These are phyloP conservation scores for Rutilus rutilus DNA, from an alignment of 2,113 vertebrate genomes.

Conservation along the genomic window DNA sequence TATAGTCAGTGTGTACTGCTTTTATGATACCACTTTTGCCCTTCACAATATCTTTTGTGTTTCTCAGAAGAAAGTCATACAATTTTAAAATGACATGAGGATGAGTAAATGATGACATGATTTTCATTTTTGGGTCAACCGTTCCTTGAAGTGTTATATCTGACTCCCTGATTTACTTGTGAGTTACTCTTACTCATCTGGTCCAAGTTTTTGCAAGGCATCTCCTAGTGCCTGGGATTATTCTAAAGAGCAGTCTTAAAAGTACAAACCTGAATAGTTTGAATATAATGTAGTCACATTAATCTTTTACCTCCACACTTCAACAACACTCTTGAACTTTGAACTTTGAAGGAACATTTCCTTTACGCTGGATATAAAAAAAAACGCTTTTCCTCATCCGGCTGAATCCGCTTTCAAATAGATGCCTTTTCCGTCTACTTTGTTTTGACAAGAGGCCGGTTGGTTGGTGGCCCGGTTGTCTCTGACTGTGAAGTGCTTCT, in stretches of 20 bases:
- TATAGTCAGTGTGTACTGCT: neutral
- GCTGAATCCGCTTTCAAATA: constrained; percentile 10
- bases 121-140: no score
- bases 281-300: neutral
- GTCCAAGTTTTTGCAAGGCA: neutral
- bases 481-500: constrained; percentile 11
- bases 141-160: neutral
- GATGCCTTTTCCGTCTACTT: neutral
- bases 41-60: no score
- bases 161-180: neutral
- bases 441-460: constrained; percentile 13
- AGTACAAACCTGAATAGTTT: neutral
- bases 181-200: neutral
- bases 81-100: neutral
- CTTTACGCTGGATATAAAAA: neutral
- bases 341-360: neutral
- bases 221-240: neutral
- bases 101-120: neutral
- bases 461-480: neutral
- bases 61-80: no score
- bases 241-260: neutral
- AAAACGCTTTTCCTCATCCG: neutral
- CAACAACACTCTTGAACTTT: neutral
- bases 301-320: neutral
- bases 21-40: no score